Evolutionary conservation across 2,113 vertebrate genomes (phyloP).

Genomic region (Potamarius usumacintae): DNA sequence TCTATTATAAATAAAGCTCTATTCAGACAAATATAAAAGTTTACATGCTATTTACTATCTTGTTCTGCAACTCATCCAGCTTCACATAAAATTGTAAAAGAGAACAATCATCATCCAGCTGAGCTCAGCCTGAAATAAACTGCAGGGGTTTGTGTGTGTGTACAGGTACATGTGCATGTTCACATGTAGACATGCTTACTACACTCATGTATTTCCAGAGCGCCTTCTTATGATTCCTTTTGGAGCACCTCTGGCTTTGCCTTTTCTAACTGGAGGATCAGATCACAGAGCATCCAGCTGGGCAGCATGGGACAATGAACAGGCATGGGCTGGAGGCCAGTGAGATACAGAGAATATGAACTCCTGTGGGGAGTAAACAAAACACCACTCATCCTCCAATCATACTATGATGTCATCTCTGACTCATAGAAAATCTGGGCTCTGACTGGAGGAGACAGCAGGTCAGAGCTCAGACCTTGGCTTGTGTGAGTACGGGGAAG

Average conservation of each 20-base stretch:
- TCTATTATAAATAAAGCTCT: neutral
- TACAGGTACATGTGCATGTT: neutral
- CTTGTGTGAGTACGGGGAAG: constrained; percentile 13
- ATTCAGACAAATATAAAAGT: neutral
- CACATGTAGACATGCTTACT: constrained; percentile 1
- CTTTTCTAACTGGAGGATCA: constrained; percentile 35
- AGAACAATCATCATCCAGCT: constrained; percentile 37
- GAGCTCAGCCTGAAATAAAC: constrained; percentile 41
- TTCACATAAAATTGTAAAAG: neutral
- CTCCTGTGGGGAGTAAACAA: constrained; percentile 17
- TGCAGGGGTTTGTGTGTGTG: constrained; percentile 21
- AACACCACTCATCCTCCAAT: constrained; percentile 37
- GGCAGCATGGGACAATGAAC: constrained; percentile 25
- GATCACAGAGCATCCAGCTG: constrained; percentile 46
- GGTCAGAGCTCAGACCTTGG: constrained; percentile 21
- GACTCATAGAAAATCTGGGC: constrained; percentile 1
- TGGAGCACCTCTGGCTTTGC: constrained; percentile 45
- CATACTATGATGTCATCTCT: constrained; percentile 36
- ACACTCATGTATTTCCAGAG: constrained; percentile 8
- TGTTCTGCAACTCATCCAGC: neutral
- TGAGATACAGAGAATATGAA: constrained; percentile 41
- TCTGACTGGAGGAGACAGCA: constrained; percentile 26
- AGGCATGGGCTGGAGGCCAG: constrained; percentile 45
- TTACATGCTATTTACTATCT: neutral
- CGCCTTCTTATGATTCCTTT: constrained; percentile 32